Conservation (phyloP, 2,888 invertebrate genomes). For the Polyommatus iphigenia region DNA sequence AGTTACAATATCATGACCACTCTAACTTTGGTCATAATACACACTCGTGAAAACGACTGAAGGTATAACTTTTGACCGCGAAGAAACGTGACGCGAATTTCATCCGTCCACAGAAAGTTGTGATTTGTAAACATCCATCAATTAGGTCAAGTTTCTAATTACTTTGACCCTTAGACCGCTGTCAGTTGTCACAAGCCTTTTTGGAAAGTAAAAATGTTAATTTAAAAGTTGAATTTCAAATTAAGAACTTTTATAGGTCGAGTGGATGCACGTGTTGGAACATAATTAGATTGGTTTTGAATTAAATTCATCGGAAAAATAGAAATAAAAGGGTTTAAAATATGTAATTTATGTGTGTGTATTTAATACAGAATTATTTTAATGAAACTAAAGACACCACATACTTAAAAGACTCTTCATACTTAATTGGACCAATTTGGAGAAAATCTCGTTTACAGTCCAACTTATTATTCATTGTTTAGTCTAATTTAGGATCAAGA, state of each 20-base stretch:
- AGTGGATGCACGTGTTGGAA: not conserved
- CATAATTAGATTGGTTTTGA: too few species aligned
- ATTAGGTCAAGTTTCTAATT: not conserved
- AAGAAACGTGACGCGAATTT: not conserved
- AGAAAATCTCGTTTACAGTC: too few species aligned
- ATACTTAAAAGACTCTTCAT: too few species aligned
- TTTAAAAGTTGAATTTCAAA: conserved; percentile 2
- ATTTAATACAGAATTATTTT: too few species aligned
- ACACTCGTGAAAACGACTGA: not conserved
- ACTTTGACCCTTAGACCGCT: conserved; percentile 7
- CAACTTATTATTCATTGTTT: too few species aligned
- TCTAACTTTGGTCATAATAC: not conserved
- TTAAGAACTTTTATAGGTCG: not conserved
- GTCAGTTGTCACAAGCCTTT: not conserved
- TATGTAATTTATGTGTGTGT: too few species aligned
- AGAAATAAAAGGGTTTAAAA: too few species aligned
- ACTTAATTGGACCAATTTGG: too few species aligned
- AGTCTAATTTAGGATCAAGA: too few species aligned
- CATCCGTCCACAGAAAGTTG: not conserved
- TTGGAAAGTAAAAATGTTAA: not conserved
- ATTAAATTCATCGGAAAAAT: too few species aligned
- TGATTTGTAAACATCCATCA: conserved; percentile 13
- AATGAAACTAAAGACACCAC: too few species aligned
- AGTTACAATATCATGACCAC: not conserved
- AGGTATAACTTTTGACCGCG: not conserved